Base-by-base conservation (phyloP, 2,113 vertebrate species). In the Upupa epops region DNA sequence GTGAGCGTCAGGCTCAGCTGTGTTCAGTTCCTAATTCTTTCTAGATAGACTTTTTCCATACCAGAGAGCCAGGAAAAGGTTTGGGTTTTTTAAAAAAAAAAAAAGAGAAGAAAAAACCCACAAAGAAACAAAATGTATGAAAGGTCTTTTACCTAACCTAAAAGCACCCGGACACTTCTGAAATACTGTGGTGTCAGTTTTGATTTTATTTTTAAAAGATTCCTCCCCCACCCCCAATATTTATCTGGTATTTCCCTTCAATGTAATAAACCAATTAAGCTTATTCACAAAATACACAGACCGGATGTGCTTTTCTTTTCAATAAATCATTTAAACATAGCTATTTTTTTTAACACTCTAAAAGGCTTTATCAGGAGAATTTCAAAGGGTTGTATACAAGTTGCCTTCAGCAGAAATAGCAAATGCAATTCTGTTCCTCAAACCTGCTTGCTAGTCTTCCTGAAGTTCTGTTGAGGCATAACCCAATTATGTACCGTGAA, bases 231-330 rank as follows among this genome's bases (percentile, higher is more conserved):
- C 61, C 19, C 21, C 42, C 17, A 32, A 4, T 90, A 91, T 78
- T 97, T 96, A 96, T 94, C 96, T 96, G 87, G 92, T 96, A 96
- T 93, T 98, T 98, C 96, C 97, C 97, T 98, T 98, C 96, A 83
- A 97, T 42, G 15, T 97, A 98, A 97, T 97, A 96, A 97, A 98
- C 96, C 93, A 97, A 92, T 96, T 97, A 97, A 42, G 97, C 96
- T 97, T 97, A 92, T 96, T 97, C 97, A 97, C 96, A 96, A 96
- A 90, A 95, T 89, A 82, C 84, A 93, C 96, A 94, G 96, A 97
- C 97, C 96, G 96, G 97, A 96, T 97, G 96, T 98, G 97, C 97
- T 97, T 97, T 97, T 97, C 76, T 97, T 96, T 97, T 97, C 94
- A 96, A 91, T 94, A 95, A 93, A 83, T 94, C 91, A 89, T 94